These are phyloP conservation scores for Aphyosemion australe DNA, from an alignment of 2,113 vertebrate genomes.

Conservation along the genomic window DNA sequence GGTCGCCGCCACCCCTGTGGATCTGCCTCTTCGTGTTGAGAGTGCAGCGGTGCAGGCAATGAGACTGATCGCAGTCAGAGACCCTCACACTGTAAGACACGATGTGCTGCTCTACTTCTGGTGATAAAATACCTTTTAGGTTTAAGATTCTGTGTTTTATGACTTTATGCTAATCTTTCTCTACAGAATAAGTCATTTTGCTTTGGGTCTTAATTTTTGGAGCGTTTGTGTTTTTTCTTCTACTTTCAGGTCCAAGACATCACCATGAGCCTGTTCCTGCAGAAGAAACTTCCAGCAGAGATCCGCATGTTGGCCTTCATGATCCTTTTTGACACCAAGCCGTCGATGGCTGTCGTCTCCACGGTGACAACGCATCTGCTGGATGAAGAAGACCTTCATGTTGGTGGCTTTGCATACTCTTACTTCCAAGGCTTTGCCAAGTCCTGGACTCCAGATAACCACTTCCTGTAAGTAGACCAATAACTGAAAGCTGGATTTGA, in stretches of 20 bases:
- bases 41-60: constrained; percentile 83
- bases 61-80: constrained; percentile 79
- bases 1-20: constrained; percentile 70
- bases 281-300: constrained; percentile 68
- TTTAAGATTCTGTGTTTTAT: no score
- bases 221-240: no score
- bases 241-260: constrained; percentile 82
- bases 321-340: constrained; percentile 83
- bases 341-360: constrained; percentile 77
- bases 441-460: constrained; percentile 76
- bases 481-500: not conserved
- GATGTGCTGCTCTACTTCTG: no score
- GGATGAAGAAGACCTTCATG: constrained; percentile 79
- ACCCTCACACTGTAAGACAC: constrained; percentile 79
- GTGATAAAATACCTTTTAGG: no score
- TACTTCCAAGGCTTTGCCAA: constrained; percentile 78
- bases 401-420: constrained; percentile 84
- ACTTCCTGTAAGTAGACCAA: constrained; percentile 79
- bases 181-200: no score
- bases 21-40: constrained; percentile 72
- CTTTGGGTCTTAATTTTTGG: no score
- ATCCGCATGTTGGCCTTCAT: constrained; percentile 81
- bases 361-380: constrained; percentile 74
- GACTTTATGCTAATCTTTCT: no score
- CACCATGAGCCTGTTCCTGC: constrained; percentile 77